phyloP scores from a whole-genome alignment of 2,888 invertebrate genomes.

The Toxonevra muliebris region DNA sequence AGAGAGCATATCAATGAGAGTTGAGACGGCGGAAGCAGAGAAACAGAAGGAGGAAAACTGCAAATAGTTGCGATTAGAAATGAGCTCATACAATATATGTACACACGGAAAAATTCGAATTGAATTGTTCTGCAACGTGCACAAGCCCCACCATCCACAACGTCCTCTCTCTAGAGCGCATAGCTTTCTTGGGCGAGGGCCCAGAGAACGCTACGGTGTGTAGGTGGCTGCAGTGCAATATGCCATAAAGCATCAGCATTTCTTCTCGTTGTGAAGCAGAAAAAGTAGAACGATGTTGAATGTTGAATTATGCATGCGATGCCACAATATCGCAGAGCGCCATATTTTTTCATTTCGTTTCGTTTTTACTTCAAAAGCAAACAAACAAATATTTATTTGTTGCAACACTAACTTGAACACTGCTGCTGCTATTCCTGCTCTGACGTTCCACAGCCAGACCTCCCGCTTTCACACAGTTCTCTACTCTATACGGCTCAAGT shows the following conservation, averaged over 20 bases:
- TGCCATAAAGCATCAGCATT: not conserved
- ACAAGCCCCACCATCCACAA: no score
- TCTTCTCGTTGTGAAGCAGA: not conserved
- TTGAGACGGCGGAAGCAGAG: no score
- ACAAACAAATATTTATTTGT: no score
- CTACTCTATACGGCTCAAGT: conserved; percentile 45
- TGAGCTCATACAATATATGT: not conserved
- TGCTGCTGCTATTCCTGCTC: no score
- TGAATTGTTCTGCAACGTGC: no score
- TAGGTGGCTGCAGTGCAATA: not conserved
- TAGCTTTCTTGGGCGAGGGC: no score
- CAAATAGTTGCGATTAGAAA: not conserved
- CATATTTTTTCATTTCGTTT: conserved; percentile 5
- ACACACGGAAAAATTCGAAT: not conserved
- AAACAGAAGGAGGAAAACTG: no score
- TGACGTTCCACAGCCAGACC: no score
- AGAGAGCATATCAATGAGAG: no score
- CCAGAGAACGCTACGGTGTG: not conserved
- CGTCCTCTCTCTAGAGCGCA: no score
- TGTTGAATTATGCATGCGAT: conserved; percentile 5
- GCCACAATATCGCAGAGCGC: conserved; percentile 2
- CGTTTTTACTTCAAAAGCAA: no score
- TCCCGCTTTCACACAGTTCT: not conserved
- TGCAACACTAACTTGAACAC: no score
- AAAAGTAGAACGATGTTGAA: not conserved